phyloP scores from a whole-genome alignment of 2,888 invertebrate species.

The Tuta absoluta region DNA sequence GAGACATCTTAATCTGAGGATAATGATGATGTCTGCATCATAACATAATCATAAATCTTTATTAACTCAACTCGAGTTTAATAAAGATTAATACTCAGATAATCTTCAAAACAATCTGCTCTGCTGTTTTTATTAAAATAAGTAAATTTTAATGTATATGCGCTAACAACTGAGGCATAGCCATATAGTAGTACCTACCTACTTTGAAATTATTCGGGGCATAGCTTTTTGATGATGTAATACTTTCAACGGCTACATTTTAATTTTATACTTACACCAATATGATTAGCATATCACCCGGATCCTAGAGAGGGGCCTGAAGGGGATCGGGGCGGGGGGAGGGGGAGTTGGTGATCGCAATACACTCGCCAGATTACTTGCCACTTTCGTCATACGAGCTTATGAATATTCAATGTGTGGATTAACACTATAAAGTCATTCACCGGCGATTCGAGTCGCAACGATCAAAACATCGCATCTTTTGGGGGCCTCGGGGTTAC shows the following conservation, averaged over 20 bases:
- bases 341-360: background rate
- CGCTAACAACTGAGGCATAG: background rate
- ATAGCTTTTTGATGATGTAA: conserved; percentile 9
- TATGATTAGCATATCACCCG: conserved; percentile 24
- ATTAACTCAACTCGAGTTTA: background rate
- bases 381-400: conserved; percentile 9
- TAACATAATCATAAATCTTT: background rate
- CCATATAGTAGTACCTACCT: too few relatives aligned
- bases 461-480: conserved; percentile 6
- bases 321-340: background rate
- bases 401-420: conserved; percentile 24
- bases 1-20: background rate
- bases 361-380: conserved; percentile 11
- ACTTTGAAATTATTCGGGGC: too few relatives aligned
- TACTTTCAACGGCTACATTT: conserved; percentile 3
- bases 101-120: background rate
- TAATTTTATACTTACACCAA: conserved; percentile 14
- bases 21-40: background rate
- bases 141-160: background rate
- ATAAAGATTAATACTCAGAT: background rate
- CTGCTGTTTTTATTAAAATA: background rate
- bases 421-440: conserved; percentile 20
- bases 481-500: conserved; percentile 39
- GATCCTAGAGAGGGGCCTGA: conserved; percentile 6
- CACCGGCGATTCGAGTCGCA: conserved; percentile 4